These are phyloP conservation scores for Forbesichthys papilliferus DNA, from an alignment of 2,113 vertebrate species.

Conservation along the genomic window DNA sequence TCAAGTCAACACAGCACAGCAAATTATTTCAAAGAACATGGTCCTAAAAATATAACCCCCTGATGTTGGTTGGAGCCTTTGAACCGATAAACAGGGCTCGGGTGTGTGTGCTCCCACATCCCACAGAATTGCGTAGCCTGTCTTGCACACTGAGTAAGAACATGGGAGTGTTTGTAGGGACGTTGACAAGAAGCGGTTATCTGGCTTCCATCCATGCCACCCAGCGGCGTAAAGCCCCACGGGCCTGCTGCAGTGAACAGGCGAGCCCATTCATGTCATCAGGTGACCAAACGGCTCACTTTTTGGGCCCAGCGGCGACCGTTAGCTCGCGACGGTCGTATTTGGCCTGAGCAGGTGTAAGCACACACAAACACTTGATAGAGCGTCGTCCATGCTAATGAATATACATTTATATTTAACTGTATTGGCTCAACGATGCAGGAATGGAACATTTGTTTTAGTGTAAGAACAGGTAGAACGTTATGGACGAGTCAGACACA, in stretches of 20 bases:
- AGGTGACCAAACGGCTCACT: constrained; percentile 60
- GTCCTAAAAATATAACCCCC: constrained; percentile 48
- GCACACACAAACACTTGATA: not conserved
- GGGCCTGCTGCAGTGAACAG: constrained; percentile 74
- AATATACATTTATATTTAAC: not conserved
- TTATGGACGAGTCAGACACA: no score
- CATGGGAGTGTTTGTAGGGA: constrained; percentile 32
- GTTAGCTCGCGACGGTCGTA: constrained; percentile 19
- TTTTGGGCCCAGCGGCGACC: constrained; percentile 23
- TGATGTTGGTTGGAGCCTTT: constrained; percentile 49
- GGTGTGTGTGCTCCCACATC: constrained; percentile 52
- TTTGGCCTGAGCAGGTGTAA: constrained; percentile 51
- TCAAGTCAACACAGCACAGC: constrained; percentile 14
- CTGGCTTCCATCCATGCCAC: constrained; percentile 61
- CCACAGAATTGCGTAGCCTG: constrained; percentile 53
- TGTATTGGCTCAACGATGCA: not conserved
- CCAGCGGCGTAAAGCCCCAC: constrained; percentile 24
- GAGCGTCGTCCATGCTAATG: not conserved
- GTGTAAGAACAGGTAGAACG: no score
- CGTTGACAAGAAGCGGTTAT: constrained; percentile 26
- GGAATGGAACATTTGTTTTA: not conserved
- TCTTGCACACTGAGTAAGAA: constrained; percentile 19
- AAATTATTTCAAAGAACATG: constrained; percentile 56
- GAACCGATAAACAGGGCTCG: constrained; percentile 54
- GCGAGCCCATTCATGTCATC: constrained; percentile 71